Evolutionary conservation across 2,797 vertebrate genomes (phyloP).

Genomic region (Lacerta agilis): DNA sequence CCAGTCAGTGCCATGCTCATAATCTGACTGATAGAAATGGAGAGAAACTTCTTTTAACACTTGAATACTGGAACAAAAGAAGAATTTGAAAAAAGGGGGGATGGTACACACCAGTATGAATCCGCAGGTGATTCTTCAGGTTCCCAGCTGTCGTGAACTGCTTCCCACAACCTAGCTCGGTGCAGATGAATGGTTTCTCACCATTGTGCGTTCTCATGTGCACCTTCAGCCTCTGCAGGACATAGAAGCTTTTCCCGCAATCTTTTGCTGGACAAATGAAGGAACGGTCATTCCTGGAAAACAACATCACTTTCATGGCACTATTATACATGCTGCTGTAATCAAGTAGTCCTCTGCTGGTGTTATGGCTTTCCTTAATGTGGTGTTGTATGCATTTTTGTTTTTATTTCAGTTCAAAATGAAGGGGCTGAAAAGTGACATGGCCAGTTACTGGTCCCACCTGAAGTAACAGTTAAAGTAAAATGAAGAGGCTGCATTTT

Average conservation of each 20-base stretch:
- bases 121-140: conserved; percentile 95
- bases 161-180: conserved; percentile 93
- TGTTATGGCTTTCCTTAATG: neutral
- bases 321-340: neutral
- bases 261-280: conserved; percentile 94
- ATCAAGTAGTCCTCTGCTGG: neutral
- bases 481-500: neutral
- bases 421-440: neutral
- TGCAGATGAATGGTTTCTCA: conserved; percentile 96
- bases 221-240: conserved; percentile 96
- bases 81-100: neutral
- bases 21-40: conserved; percentile 23
- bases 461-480: neutral
- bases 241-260: conserved; percentile 98
- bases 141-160: conserved; percentile 98
- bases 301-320: conserved; percentile 47
- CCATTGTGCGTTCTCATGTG: conserved; percentile 99
- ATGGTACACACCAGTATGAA: conserved; percentile 89
- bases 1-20: neutral
- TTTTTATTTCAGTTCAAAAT: neutral
- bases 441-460: neutral
- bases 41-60: neutral
- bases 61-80: neutral
- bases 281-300: conserved; percentile 92
- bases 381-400: neutral